Evolutionary conservation across 2,113 vertebrate genomes (phyloP).

Genomic region (Thymallus thymallus): DNA sequence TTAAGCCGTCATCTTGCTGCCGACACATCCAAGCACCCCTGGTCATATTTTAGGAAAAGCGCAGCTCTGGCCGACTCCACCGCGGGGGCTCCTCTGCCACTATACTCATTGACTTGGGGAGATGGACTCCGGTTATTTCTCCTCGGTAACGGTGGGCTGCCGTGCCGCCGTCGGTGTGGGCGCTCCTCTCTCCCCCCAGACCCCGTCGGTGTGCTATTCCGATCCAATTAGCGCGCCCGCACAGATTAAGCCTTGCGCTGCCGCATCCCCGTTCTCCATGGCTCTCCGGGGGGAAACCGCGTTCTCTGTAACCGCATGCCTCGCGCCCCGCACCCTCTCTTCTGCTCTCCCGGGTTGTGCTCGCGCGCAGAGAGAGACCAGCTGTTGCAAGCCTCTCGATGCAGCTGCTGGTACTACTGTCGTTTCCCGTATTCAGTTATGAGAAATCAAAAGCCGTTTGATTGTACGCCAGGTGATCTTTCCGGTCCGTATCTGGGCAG

Average conservation of each 20-base stretch:
- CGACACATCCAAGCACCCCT: conserved; percentile 98
- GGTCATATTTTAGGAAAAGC: conserved; percentile 99
- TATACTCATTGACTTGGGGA: conserved; percentile 94
- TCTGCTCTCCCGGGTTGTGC: conserved; percentile 62
- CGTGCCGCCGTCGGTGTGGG: conserved; percentile 67
- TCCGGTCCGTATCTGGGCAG: conserved; percentile 76
- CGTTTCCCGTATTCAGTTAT: conserved; percentile 60
- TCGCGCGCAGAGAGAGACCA: conserved; percentile 61
- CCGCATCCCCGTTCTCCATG: conserved; percentile 87
- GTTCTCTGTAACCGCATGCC: conserved; percentile 84
- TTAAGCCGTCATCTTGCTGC: conserved; percentile 95
- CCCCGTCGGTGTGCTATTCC: conserved; percentile 71
- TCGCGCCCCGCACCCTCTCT: conserved; percentile 36
- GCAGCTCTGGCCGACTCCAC: conserved; percentile 97
- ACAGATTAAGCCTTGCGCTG: conserved; percentile 78
- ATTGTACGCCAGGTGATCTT: conserved; percentile 68
- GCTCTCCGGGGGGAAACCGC: conserved; percentile 79
- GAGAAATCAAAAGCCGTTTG: conserved; percentile 53
- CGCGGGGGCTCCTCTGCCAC: conserved; percentile 91
- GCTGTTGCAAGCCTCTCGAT: conserved; percentile 73
- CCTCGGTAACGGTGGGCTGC: conserved; percentile 71
- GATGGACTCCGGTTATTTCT: conserved; percentile 71
- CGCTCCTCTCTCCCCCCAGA: conserved; percentile 54
- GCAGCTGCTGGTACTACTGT: conserved; percentile 58
- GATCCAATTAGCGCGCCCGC: conserved; percentile 77